These are phyloP conservation scores for Sebastes fasciatus DNA, from an alignment of 2,113 vertebrate genomes.

Conservation along the genomic window DNA sequence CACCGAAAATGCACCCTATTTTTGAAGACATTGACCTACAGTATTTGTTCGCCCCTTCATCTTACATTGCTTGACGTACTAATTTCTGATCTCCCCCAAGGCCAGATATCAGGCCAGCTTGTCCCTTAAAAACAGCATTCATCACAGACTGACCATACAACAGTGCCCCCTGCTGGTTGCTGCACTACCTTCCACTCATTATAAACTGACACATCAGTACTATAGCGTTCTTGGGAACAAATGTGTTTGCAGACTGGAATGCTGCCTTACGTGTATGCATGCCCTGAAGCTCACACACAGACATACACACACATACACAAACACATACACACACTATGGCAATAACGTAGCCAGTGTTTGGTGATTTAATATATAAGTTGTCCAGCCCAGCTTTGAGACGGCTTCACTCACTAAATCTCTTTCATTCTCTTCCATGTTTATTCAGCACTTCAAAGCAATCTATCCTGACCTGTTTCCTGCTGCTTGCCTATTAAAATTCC, in stretches of 20 bases:
- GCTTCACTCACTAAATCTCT: conserved; percentile 68
- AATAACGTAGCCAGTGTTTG: conserved; percentile 11
- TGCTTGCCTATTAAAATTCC: conserved; percentile 79
- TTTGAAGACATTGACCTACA: conserved; percentile 17
- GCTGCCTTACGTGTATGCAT: not conserved
- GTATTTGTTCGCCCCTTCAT: not conserved
- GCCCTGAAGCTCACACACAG: not conserved
- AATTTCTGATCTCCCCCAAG: conserved; percentile 24
- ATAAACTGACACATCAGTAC: not conserved
- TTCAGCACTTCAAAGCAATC: conserved; percentile 75
- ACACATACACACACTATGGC: conserved; percentile 1
- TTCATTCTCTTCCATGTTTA: conserved; percentile 73
- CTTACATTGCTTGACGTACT: not conserved
- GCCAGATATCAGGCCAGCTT: conserved; percentile 4
- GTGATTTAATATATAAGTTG: conserved; percentile 56
- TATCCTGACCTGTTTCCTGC: conserved; percentile 77
- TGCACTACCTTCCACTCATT: not conserved
- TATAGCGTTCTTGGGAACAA: not conserved
- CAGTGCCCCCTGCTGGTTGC: conserved; percentile 81
- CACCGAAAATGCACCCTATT: not conserved
- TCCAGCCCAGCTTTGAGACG: conserved; percentile 50
- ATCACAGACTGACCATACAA: conserved; percentile 61
- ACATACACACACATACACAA: conserved; percentile 13
- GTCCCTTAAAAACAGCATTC: not conserved
- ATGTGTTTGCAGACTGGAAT: not conserved